Conservation (phyloP, 2,113 vertebrate genomes). For the Ploceus nigricollis region DNA sequence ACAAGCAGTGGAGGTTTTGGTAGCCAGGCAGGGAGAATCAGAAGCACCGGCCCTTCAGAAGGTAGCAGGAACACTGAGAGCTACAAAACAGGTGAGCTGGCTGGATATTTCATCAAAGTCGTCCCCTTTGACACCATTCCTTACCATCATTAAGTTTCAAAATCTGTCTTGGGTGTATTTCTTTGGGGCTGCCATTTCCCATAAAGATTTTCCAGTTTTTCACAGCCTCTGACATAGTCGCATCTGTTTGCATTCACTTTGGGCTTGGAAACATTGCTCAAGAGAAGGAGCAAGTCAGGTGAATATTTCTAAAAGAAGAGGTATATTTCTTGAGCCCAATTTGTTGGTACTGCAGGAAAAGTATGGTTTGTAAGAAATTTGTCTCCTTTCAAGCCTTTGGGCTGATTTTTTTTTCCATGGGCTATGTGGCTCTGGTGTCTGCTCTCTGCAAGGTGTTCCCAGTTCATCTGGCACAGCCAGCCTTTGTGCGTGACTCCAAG, state of each 20-base stretch:
- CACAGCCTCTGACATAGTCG: background rate
- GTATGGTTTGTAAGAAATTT: background rate
- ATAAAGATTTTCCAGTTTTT: background rate
- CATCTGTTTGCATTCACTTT: constrained; percentile 6
- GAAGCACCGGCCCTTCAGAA: accelerated
- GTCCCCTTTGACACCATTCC: background rate
- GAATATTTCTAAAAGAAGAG: background rate
- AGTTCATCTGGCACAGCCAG: background rate
- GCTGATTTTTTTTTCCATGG: background rate
- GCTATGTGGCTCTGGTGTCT: background rate
- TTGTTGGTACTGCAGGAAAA: background rate
- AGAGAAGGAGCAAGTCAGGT: background rate
- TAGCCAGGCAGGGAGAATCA: background rate
- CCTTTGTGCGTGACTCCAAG: background rate
- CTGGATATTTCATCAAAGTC: background rate
- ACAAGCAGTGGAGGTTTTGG: accelerated
- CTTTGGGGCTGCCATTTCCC: background rate
- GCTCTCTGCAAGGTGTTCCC: background rate
- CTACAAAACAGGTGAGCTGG: background rate
- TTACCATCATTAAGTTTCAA: background rate
- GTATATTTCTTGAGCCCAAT: background rate
- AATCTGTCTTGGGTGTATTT: background rate
- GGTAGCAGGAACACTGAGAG: background rate
- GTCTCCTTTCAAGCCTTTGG: background rate
- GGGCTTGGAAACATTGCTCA: background rate